These are phyloP conservation scores for Platysternon megacephalum DNA, from an alignment of 2,113 vertebrate species.

Conservation along the genomic window DNA sequence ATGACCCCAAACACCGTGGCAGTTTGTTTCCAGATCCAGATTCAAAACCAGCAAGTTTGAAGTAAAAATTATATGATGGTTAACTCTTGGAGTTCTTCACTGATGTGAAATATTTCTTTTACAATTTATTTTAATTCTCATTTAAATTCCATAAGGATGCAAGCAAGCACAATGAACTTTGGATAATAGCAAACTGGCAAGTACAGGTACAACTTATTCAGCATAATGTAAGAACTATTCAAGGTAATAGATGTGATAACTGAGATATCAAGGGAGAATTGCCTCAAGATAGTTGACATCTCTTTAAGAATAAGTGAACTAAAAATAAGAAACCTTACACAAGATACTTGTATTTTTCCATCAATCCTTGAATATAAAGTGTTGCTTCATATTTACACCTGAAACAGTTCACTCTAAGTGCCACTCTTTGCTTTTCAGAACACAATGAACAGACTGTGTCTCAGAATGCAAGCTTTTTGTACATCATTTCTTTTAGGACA, in stretches of 20 bases:
- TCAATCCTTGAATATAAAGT: background rate
- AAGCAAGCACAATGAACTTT: constrained; percentile 29
- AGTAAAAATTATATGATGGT: background rate
- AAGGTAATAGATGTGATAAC: background rate
- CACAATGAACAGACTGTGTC: background rate
- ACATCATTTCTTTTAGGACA: background rate
- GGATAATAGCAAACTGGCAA: background rate
- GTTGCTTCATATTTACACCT: background rate
- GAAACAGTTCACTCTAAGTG: background rate
- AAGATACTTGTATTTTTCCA: background rate
- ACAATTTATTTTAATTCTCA: background rate
- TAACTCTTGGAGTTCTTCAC: background rate
- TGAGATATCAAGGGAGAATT: constrained; percentile 24
- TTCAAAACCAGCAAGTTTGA: background rate
- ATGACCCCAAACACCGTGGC: background rate
- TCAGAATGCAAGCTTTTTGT: background rate
- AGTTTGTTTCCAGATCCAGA: background rate
- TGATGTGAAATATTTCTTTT: background rate
- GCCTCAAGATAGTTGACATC: background rate
- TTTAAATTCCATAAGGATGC: background rate
- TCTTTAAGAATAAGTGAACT: background rate
- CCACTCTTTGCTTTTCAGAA: background rate
- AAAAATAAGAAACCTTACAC: constrained; percentile 13
- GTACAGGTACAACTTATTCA: constrained; percentile 22
- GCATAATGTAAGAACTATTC: constrained; percentile 22